Conservation (phyloP, 2,888 invertebrate species). For the Oxystoma pomonae region DNA sequence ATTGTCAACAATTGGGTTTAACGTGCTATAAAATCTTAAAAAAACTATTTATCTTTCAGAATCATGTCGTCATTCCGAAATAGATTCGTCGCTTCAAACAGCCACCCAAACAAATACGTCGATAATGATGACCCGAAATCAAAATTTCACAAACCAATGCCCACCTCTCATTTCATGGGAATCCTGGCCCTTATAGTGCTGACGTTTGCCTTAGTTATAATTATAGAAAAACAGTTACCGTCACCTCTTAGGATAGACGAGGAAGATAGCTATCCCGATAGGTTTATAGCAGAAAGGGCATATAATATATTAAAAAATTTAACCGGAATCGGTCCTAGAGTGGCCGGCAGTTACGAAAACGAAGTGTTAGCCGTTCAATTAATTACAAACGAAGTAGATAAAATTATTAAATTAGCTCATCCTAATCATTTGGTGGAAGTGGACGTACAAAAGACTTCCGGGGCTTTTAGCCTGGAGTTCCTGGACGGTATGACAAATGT, state of each 20-base stretch:
- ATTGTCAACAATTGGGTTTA: too few relatives aligned
- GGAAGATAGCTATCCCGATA: constrained; percentile 42
- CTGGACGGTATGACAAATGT: constrained; percentile 69
- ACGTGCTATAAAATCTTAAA: too few relatives aligned
- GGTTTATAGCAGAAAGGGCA: constrained; percentile 63
- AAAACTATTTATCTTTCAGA: too few relatives aligned
- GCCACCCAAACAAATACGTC: constrained; percentile 8
- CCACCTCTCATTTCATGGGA: constrained; percentile 50
- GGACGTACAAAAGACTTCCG: constrained; percentile 61
- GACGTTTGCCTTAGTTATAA: constrained; percentile 53
- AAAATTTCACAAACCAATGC: constrained; percentile 44
- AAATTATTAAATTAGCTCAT: constrained; percentile 48
- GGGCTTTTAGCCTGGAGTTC: constrained; percentile 65
- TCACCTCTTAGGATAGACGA: constrained; percentile 49
- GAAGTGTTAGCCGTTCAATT: constrained; percentile 57
- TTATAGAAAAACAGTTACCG: constrained; percentile 59
- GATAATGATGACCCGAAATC: constrained; percentile 26
- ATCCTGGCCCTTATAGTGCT: constrained; percentile 52
- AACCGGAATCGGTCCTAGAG: constrained; percentile 59
- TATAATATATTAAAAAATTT: constrained; percentile 60
- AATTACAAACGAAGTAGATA: constrained; percentile 47
- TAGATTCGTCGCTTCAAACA: constrained; percentile 8
- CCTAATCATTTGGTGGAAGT: constrained; percentile 50
- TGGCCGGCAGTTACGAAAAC: constrained; percentile 64
- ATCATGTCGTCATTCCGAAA: constrained; percentile 19